Base-by-base conservation (phyloP, 2,888 invertebrate genomes). In the Leuctra nigra region DNA sequence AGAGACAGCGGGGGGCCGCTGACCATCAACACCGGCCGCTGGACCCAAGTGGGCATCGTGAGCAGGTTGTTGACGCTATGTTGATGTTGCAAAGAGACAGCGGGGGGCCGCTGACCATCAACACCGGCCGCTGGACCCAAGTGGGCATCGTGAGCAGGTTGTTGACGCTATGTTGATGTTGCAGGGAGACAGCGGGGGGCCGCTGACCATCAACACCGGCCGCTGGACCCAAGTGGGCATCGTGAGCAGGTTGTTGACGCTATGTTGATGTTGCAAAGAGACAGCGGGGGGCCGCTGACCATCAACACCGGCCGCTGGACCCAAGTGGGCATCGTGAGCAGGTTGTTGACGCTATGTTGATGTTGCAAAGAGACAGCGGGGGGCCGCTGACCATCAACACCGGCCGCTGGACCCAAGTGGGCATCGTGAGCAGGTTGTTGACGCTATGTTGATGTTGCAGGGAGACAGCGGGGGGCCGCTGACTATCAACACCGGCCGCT, bases 191-290 rank as follows among this genome's bases (percentile, higher is more conserved):
- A 91, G 91, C 64, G 92, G 92, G 46, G 92, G 92, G 4, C 92
- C 92, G 0, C 71, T 92, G 65, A 87, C 91, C 84, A 81, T 91
- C 11, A 84, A 83, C 66, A 83, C 84, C 56, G 82, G 80, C 33
- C 80, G 81, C 59, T 91, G 90, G 86, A 84, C 81, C 0, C 91
- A 91, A 73, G 85, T 89, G 18, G 92, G 92, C 54, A 83, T 92
- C 48, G 92, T 92, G 18, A 91, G 91, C 13, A 92, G 91, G 91
- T n/a, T n/a, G n/a, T n/a, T n/a, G n/a, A n/a, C n/a, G n/a, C n/a
- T n/a, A n/a, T n/a, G n/a, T n/a, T n/a, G n/a, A n/a, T n/a, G n/a
- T 69, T 69, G 39, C 71, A 91, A 91, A 91, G 91, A 46, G 91
- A 92, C 70, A 91, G 91, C 64, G 92, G 92, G 47, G 92, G 92